phyloP scores from a whole-genome alignment of 2,797 vertebrate genomes.

The Sciaenops ocellatus region DNA sequence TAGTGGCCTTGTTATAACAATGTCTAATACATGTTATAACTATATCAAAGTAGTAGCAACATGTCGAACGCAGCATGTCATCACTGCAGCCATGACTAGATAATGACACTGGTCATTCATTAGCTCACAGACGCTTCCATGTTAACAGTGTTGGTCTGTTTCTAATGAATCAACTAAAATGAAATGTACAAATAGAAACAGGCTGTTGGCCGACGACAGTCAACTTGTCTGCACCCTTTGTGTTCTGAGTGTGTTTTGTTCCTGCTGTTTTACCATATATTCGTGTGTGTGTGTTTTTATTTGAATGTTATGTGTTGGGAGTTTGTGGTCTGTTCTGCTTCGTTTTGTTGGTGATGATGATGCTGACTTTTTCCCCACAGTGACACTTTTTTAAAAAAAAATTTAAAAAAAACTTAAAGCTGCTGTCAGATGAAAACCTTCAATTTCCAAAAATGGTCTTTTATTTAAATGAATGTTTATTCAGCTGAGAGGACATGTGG shows the following conservation, averaged over 20 bases:
- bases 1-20: constrained; percentile 36
- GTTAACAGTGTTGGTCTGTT: constrained; percentile 51
- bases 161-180: constrained; percentile 52
- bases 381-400: not conserved
- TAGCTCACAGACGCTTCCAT: constrained; percentile 23
- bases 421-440: constrained; percentile 36
- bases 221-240: constrained; percentile 53
- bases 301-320: not conserved
- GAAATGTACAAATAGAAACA: not conserved
- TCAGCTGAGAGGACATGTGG: not conserved
- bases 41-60: not conserved
- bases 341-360: not conserved
- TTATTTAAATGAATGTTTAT: not conserved
- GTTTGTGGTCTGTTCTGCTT: constrained; percentile 4
- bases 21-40: constrained; percentile 49
- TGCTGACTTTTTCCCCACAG: not conserved
- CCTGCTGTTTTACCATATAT: constrained; percentile 58
- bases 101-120: constrained; percentile 16
- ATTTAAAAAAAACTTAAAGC: not conserved
- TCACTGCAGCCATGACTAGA: not conserved
- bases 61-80: not conserved
- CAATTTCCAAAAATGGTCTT: not conserved
- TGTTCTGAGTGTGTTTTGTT: constrained; percentile 51
- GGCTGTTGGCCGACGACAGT: not conserved
- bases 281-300: constrained; percentile 1